Conservation (phyloP, 1,140 invertebrate species). For the Octopus sinensis region DNA sequence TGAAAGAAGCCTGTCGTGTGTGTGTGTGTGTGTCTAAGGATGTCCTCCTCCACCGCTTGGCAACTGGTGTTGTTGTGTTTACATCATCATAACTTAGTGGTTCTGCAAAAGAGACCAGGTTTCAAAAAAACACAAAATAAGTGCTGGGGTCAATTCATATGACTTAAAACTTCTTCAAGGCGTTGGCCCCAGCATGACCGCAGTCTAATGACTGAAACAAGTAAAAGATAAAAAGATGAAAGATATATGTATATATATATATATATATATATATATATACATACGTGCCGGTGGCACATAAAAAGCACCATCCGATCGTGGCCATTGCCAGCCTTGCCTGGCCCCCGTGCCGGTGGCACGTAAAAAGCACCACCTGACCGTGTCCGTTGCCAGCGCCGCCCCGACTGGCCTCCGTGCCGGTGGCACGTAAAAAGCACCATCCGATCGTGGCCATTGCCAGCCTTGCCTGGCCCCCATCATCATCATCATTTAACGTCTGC, state of each 20-base stretch:
- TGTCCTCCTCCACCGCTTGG: not conserved
- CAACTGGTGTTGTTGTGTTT: not conserved
- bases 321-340: too few species aligned
- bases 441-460: too few species aligned
- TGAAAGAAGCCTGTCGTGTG: too few species aligned
- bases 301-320: too few species aligned
- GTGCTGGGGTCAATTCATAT: not conserved
- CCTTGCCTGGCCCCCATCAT: too few species aligned
- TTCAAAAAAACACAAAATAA: not conserved
- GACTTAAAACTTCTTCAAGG: not conserved
- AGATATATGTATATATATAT: not conserved
- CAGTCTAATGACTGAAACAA: not conserved
- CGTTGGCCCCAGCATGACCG: not conserved
- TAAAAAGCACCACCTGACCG: too few species aligned
- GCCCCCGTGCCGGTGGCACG: too few species aligned
- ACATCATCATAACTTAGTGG: not conserved
- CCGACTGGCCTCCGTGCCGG: too few species aligned
- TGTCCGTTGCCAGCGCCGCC: too few species aligned
- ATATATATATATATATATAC: too few species aligned
- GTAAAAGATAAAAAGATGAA: not conserved
- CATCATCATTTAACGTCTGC: not conserved
- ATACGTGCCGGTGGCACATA: too few species aligned
- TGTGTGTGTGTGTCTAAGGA: not conserved
- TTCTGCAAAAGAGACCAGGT: not conserved
- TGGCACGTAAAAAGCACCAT: too few species aligned